These are phyloP conservation scores for Exocentrus adspersus DNA, from an alignment of 2,888 invertebrate species.

Conservation along the genomic window DNA sequence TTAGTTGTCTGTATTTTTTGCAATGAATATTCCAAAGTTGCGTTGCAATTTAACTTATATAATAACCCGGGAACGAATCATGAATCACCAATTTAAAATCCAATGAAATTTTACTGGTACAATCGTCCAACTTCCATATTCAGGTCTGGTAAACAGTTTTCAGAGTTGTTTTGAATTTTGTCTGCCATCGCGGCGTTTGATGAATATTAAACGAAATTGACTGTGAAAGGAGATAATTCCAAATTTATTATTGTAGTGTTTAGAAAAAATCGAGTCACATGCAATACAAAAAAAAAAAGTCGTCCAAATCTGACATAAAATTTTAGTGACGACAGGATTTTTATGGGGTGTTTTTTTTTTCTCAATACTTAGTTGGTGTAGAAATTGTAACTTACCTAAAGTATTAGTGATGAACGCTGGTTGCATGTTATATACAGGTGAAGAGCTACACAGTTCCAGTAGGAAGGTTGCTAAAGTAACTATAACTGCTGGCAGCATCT, in stretches of 20 bases:
- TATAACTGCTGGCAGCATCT: conserved; percentile 62
- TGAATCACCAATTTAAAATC: background rate
- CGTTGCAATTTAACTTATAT: background rate
- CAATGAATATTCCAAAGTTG: too few species aligned
- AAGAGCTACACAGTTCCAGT: conserved; percentile 57
- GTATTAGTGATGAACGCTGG: conserved; percentile 62
- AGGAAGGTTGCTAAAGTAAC: conserved; percentile 58
- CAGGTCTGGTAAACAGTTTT: background rate
- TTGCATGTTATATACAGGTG: conserved; percentile 63
- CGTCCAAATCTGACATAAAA: background rate
- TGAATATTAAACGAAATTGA: background rate
- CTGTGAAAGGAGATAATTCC: background rate
- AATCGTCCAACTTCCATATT: background rate
- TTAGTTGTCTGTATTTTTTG: too few species aligned
- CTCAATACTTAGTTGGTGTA: background rate
- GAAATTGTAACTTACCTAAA: conserved; percentile 56
- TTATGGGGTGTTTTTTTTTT: background rate
- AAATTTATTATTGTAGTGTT: too few species aligned
- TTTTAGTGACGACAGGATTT: background rate
- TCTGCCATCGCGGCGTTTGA: background rate
- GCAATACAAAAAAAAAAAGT: too few species aligned
- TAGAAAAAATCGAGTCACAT: too few species aligned
- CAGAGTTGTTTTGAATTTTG: background rate
- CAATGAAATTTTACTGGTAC: too few species aligned
- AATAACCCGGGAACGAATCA: background rate